Evolutionary conservation across 1,140 invertebrate species (phyloP), one percentile per base, ranked within the genome.

Genomic region (Apolygus lucorum): DNA sequence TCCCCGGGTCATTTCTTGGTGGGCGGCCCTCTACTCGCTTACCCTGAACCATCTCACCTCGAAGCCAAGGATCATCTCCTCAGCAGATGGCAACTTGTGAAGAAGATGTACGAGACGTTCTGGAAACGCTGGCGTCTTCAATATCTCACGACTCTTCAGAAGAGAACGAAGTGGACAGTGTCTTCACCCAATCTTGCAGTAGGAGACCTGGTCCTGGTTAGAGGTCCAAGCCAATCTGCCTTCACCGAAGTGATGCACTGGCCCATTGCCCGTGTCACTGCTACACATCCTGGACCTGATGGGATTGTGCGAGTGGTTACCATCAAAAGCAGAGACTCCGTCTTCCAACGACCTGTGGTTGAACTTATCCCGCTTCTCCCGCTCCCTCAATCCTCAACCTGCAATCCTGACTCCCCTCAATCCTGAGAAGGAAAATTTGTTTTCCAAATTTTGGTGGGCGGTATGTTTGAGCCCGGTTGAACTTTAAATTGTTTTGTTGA

Each of bases 1-100:
- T 77, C 79, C 1, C 77, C 78, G 25, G 74, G 73, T n/a, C 75
- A 78, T 65, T 78, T 77, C 49, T 72, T 78, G 0, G 75, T 78
- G 24, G 75, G 74, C 1, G 42, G 72, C 14, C 70, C 72, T 1
- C 59, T 77, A 11, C 17, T 52, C 1, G 29, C 63, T 1, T 4
- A 67, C 0, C 73, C 73, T 1, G 71, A 74, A 49, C 54, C 49
- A n/a, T 29, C 70, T 29, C n/a, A 63, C 34, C 4, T 22, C 13
- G 68, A 71, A 13, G 59, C 68, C 13, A 68, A 67, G 25, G 52
- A 69, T 1, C 74, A 75, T 69, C 71, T 73, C 13, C 70, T 75
- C 11, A 70, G 70, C 2, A 17, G 69, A 17, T 76, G 67, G 70
- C 74, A 76, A 69, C 66, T 64, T 2, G n/a, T 76, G 13, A 70